Percentiles rank a stretch among this genome's conserved stretches.
These are phyloP conservation scores for Anoplophora glabripennis DNA, from an alignment of 1,140 invertebrate species.

Conservation along the genomic window DNA sequence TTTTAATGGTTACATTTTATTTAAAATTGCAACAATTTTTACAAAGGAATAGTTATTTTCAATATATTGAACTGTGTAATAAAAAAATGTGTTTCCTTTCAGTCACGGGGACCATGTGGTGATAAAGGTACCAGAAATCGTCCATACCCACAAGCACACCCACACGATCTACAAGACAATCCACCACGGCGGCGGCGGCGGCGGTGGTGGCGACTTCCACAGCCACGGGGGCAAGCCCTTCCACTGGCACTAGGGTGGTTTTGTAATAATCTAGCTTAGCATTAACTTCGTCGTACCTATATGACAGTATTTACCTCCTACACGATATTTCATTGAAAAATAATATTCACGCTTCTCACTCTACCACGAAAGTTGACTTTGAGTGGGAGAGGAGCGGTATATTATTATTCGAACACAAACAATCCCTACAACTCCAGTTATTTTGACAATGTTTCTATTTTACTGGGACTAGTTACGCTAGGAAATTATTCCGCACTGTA, in stretches of 20 bases:
- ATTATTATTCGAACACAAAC: too few relatives aligned
- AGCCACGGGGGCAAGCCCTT: constrained; percentile 23
- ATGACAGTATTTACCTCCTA: neutral
- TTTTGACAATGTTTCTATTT: too few relatives aligned
- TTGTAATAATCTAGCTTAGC: neutral
- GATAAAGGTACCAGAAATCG: constrained; percentile 60
- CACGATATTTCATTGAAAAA: neutral
- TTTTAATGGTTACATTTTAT: too few relatives aligned
- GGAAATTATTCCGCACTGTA: too few relatives aligned
- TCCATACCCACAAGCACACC: constrained; percentile 63
- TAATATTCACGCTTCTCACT: neutral
- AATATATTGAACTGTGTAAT: too few relatives aligned
- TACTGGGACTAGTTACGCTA: too few relatives aligned
- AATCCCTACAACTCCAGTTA: too few relatives aligned
- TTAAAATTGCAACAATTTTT: too few relatives aligned
- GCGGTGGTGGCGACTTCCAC: constrained; percentile 15
- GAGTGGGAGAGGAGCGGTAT: too few relatives aligned
- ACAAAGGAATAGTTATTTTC: too few relatives aligned
- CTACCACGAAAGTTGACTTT: too few relatives aligned
- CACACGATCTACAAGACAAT: constrained; percentile 63
- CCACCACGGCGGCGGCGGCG: constrained; percentile 49
- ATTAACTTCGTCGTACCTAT: too few relatives aligned
- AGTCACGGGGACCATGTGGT: constrained; percentile 51
- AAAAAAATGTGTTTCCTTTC: constrained; percentile 1
- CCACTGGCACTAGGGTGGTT: constrained; percentile 19